Evolutionary conservation across 2,888 invertebrate species (phyloP), one percentile per base, ranked within the genome.

Genomic region (Hirtodrosophila alboralis): DNA sequence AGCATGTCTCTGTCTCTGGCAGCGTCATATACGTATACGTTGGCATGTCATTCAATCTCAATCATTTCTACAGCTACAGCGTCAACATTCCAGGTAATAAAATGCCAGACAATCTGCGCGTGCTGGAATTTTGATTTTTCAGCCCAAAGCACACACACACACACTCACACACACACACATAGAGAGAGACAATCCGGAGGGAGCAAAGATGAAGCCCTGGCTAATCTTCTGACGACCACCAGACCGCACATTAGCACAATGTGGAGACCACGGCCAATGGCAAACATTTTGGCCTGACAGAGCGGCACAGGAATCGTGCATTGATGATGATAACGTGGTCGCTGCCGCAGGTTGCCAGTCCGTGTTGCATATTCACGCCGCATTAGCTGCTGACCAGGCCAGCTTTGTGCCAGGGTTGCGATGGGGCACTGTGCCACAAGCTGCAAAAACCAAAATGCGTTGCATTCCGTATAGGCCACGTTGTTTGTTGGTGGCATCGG

Each of bases 31-130:
- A 45, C 45, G 59, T 51, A 52, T 58, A 45, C 45, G 59, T 41
- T 68, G 80, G 75, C 77, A 62, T 84, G 77, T 76, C 84, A 79
- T 84, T 79, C 84, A 76, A 83, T 76, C 79, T 79, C 79, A 76
- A 83, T 79, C 79, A 83, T 80, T 84, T 80, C 77, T 64, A 59
- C 63, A 66, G 84, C 73, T 62, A 54, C 61, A 57, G 84, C 75
- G 69, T 75, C 75, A 80, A 75, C 80, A 79, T 79, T 80, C 79
- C 80, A 75, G 67, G 67, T 79, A 84, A 81, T 81, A 84, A 81
- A 81, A 81, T 79, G 67, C 76, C 83, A 79, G 67, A 67, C 66
- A 84, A 84, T 84, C 83, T 69, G 76, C 75, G 83, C 85, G 76
- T 81, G 81, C 67, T 64, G 79, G 79, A 81, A 81, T 81, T 81